These are phyloP conservation scores for Trichogramma pretiosum DNA, from an alignment of 1,140 invertebrate species.

Conservation along the genomic window DNA sequence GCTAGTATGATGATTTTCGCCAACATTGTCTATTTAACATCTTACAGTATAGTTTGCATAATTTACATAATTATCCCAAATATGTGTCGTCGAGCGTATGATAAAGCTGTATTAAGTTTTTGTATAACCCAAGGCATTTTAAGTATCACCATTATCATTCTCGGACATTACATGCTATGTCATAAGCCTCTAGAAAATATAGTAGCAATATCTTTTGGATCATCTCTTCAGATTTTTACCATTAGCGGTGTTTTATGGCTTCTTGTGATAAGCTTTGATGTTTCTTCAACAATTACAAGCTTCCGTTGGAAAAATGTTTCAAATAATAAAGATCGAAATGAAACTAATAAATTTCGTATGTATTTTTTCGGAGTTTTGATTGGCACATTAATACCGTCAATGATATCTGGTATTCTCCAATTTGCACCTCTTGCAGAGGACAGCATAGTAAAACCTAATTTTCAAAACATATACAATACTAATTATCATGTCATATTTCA, in stretches of 20 bases:
- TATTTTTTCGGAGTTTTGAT: conserved; percentile 25
- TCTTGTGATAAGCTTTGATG: conserved; percentile 31
- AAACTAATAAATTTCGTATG: conserved; percentile 26
- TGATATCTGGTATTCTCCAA: conserved; percentile 24
- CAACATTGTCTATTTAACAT: conserved; percentile 28
- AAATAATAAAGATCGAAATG: conserved; percentile 15
- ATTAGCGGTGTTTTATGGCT: conserved; percentile 28
- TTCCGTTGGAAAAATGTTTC: conserved; percentile 25
- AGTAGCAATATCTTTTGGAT: conserved; percentile 20
- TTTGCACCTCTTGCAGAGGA: conserved; percentile 24
- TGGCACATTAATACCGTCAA: conserved; percentile 19
- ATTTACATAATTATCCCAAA: conserved; percentile 25
- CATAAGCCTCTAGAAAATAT: conserved; percentile 14
- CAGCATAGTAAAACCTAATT: conserved; percentile 28
- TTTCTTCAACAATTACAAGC: conserved; percentile 30
- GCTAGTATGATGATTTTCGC: conserved; percentile 28
- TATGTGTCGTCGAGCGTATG: conserved; percentile 24
- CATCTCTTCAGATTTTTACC: conserved; percentile 25
- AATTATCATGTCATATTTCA: conserved; percentile 28
- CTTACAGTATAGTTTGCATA: conserved; percentile 25
- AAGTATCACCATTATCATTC: conserved; percentile 19
- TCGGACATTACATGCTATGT: conserved; percentile 25
- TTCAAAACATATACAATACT: conserved; percentile 20
- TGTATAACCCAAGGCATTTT: conserved; percentile 23
- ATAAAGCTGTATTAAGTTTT: conserved; percentile 26